Evolutionary conservation across 2,113 vertebrate species (phyloP).

Genomic region (Arvicanthis niloticus): DNA sequence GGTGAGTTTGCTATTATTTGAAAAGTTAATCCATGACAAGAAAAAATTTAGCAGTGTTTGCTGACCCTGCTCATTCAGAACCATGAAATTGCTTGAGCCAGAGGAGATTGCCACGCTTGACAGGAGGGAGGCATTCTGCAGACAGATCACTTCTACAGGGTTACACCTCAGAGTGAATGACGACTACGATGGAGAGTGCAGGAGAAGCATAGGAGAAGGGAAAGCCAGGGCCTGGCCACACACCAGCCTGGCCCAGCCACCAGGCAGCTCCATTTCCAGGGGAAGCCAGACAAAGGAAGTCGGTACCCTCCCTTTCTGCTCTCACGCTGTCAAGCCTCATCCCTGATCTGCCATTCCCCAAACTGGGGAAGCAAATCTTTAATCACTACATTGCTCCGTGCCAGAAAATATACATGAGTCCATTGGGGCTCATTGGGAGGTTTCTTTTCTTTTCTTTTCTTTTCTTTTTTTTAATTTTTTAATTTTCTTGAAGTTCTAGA

Average conservation of each 20-base stretch:
- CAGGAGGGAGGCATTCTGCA: slow-evolving; percentile 12
- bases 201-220: neutral
- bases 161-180: neutral
- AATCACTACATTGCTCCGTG: neutral
- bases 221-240: neutral
- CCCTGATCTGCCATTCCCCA: neutral
- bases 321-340: neutral
- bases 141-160: neutral
- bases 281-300: rapidly evolving
- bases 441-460: neutral
- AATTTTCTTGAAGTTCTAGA: neutral
- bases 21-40: slow-evolving; percentile 68
- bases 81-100: slow-evolving; percentile 53
- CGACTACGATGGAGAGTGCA: rapidly evolving
- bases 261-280: neutral
- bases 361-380: neutral
- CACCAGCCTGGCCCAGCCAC: neutral
- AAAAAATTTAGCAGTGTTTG: slow-evolving; percentile 53
- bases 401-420: neutral
- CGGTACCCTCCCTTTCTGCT: neutral
- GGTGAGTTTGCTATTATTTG: slow-evolving; percentile 55
- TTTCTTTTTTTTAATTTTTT: neutral
- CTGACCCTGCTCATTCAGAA: slow-evolving; percentile 55
- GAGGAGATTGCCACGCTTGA: slow-evolving; percentile 21
- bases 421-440: neutral